Conservation (phyloP, 2,113 vertebrate genomes). For the Sinocyclocheilus rhinocerous region DNA sequence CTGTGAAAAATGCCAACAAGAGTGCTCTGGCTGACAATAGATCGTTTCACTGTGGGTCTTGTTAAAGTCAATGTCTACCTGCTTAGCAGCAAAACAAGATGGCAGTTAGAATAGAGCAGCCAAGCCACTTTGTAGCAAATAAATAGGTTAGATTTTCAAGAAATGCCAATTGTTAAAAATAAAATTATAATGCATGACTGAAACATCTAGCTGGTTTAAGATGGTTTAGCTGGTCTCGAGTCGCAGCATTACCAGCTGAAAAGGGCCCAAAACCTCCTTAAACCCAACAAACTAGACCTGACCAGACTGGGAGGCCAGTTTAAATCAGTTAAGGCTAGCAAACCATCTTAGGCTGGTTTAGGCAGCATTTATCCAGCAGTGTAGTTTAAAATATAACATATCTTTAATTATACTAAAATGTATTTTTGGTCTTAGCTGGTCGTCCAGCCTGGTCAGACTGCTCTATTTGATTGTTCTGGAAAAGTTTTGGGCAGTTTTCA, state of each 20-base stretch:
- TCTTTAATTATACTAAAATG: neutral
- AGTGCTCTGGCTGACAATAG: slow-evolving; percentile 22
- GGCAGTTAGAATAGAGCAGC: slow-evolving; percentile 5
- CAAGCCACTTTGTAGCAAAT: neutral
- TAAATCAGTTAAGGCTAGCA: neutral
- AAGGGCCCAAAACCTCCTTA: neutral
- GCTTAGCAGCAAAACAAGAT: slow-evolving; percentile 1
- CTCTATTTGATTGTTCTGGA: neutral
- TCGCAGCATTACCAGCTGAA: neutral
- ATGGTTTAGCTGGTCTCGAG: neutral
- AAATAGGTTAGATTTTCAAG: neutral
- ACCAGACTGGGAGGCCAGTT: neutral
- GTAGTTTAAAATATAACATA: neutral
- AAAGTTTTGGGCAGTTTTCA: neutral
- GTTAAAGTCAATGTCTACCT: slow-evolving; percentile 23
- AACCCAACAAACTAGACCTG: neutral
- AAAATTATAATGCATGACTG: neutral
- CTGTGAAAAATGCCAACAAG: slow-evolving; percentile 40
- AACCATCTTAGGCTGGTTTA: neutral
- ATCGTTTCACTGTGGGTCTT: slow-evolving; percentile 27
- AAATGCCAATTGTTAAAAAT: neutral
- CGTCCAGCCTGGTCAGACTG: neutral
- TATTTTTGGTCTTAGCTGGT: too few species aligned
- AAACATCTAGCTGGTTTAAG: neutral
- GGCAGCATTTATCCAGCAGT: neutral